phyloP scores from a whole-genome alignment of 1,140 invertebrate species.

The Drosophila arawakana region DNA sequence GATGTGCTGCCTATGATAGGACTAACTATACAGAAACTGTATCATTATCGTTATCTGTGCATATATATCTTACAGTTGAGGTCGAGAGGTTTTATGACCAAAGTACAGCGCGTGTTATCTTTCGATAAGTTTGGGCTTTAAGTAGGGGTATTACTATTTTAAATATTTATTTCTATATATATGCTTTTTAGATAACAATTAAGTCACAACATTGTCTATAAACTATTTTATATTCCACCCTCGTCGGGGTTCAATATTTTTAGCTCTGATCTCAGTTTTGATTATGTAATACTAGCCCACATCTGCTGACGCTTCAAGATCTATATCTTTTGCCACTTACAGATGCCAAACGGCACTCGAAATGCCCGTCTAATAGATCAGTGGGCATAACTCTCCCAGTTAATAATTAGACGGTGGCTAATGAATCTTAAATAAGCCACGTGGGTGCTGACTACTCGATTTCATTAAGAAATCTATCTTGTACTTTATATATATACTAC shows the following conservation, averaged over 20 bases:
- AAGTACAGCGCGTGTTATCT: not conserved
- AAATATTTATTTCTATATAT: too few species aligned
- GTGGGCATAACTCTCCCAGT: slow-evolving; percentile 25
- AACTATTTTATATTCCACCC: not conserved
- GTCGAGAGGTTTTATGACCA: not conserved
- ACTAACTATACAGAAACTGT: slow-evolving; percentile 2
- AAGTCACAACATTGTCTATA: not conserved
- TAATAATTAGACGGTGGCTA: slow-evolving; percentile 27
- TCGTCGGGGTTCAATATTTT: slow-evolving; percentile 1
- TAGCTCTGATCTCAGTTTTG: slow-evolving; percentile 14
- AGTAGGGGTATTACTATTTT: not conserved
- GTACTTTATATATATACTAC: slow-evolving; percentile 12
- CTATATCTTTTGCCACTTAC: slow-evolving; percentile 9
- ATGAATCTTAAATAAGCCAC: slow-evolving; percentile 58
- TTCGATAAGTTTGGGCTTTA: not conserved
- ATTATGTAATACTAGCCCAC: slow-evolving; percentile 5
- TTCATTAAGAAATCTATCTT: slow-evolving; percentile 23
- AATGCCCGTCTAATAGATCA: slow-evolving; percentile 8
- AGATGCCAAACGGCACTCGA: slow-evolving; percentile 2
- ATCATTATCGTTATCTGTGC: not conserved
- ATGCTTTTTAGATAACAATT: not conserved
- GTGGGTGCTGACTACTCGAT: slow-evolving; percentile 45
- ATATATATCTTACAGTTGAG: not conserved
- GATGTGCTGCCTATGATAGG: slow-evolving; percentile 15
- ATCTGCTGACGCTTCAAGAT: slow-evolving; percentile 9